Percentiles rank a stretch among this genome's conserved stretches.
These are phyloP conservation scores for Leptopilina clavipes DNA, from an alignment of 1,140 invertebrate genomes.

Conservation along the genomic window DNA sequence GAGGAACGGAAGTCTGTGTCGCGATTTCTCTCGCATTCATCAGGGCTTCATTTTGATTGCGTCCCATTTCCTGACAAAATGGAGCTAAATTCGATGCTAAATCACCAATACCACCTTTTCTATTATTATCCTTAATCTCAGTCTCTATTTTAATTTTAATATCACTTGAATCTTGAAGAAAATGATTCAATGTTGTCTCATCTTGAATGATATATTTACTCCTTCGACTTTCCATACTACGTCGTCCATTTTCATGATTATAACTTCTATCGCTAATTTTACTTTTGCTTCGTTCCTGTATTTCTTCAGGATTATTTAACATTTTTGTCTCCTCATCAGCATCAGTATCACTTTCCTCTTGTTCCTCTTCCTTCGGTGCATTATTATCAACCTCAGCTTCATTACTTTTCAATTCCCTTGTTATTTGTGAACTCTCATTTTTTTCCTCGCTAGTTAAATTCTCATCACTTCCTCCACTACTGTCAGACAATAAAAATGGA, in stretches of 20 bases:
- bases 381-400: constrained; percentile 75
- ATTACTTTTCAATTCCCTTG: constrained; percentile 74
- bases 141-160: constrained; percentile 72
- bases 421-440: constrained; percentile 59
- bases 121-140: constrained; percentile 63
- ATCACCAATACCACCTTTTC: constrained; percentile 61
- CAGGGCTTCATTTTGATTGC: constrained; percentile 75
- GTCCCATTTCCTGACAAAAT: constrained; percentile 69
- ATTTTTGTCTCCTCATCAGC: constrained; percentile 73
- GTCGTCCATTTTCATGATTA: constrained; percentile 52
- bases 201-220: constrained; percentile 67
- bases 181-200: constrained; percentile 70
- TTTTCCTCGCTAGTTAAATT: constrained; percentile 72
- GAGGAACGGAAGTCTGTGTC: constrained; percentile 74
- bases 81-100: constrained; percentile 64
- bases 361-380: constrained; percentile 64
- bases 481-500: constrained; percentile 74
- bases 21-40: constrained; percentile 79
- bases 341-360: constrained; percentile 73
- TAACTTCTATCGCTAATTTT: constrained; percentile 65
- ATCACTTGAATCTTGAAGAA: constrained; percentile 67
- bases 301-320: constrained; percentile 54
- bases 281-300: constrained; percentile 60
- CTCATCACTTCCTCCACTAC: constrained; percentile 75
- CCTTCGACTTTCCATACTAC: constrained; percentile 60